phyloP scores from a whole-genome alignment of 2,113 vertebrate genomes.

The Lophura nycthemera region DNA sequence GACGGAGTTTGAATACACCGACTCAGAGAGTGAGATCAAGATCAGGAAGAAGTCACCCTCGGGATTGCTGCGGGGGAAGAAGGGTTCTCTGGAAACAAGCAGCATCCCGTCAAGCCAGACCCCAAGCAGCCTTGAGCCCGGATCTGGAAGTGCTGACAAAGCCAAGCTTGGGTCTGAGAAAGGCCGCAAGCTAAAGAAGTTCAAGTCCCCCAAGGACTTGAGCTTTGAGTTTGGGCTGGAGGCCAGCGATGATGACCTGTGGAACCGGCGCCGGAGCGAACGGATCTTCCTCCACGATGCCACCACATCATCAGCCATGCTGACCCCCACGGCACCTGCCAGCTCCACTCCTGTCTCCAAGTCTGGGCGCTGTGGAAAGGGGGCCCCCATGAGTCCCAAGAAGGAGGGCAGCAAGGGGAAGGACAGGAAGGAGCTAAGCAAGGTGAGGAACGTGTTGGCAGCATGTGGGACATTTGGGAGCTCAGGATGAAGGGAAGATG shows the following conservation, averaged over 20 bases:
- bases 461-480: neutral
- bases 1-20: slow-evolving; percentile 92
- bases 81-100: slow-evolving; percentile 81
- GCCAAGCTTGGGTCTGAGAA: slow-evolving; percentile 82
- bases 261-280: slow-evolving; percentile 92
- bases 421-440: slow-evolving; percentile 83
- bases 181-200: slow-evolving; percentile 82
- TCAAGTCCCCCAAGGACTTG: slow-evolving; percentile 83
- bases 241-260: slow-evolving; percentile 91
- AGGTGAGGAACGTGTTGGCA: slow-evolving; percentile 61
- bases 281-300: slow-evolving; percentile 96
- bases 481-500: neutral
- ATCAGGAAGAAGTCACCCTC: slow-evolving; percentile 87
- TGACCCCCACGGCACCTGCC: neutral
- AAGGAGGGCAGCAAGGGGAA: slow-evolving; percentile 81
- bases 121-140: slow-evolving; percentile 27
- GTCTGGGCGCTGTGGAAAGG: slow-evolving; percentile 80
- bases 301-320: slow-evolving; percentile 66
- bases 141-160: slow-evolving; percentile 76
- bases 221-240: slow-evolving; percentile 87
- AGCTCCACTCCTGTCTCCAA: slow-evolving; percentile 75
- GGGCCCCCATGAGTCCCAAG: slow-evolving; percentile 77
- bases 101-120: slow-evolving; percentile 66
- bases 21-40: slow-evolving; percentile 91
- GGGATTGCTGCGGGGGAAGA: slow-evolving; percentile 87